phyloP scores from a whole-genome alignment of 1,140 invertebrate genomes.

The Tigriopus japonicus region DNA sequence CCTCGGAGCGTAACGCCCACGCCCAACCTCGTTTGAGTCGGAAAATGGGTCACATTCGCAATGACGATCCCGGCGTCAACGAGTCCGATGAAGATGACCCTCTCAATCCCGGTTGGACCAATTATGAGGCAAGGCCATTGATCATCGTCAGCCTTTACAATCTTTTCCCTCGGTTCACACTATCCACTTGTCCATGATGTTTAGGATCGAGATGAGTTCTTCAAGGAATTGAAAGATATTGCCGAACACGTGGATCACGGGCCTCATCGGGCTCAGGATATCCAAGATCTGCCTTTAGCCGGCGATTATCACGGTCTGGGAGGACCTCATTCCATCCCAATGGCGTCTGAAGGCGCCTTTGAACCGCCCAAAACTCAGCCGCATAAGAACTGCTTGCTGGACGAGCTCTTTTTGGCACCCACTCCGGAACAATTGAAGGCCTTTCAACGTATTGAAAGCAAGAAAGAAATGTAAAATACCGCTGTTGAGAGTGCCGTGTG shows the following conservation, averaged over 20 bases:
- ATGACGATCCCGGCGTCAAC: not conserved
- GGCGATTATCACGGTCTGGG: slow-evolving; percentile 6
- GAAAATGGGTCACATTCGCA: not conserved
- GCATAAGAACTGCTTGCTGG: not conserved
- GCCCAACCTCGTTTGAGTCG: slow-evolving; percentile 18
- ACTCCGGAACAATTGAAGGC: not conserved
- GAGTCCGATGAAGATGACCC: not conserved
- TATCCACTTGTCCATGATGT: not conserved
- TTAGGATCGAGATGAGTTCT: too few relatives aligned
- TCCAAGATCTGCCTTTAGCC: not conserved
- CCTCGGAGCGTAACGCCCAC: slow-evolving; percentile 19
- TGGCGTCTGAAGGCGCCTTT: not conserved
- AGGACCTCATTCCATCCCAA: slow-evolving; percentile 1
- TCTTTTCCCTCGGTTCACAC: not conserved
- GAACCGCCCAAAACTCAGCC: not conserved
- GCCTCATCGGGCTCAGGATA: not conserved
- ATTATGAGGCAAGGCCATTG: too few relatives aligned
- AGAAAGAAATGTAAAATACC: not conserved
- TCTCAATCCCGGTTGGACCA: not conserved
- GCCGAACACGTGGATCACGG: not conserved
- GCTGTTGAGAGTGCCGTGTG: too few relatives aligned
- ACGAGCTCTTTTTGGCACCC: slow-evolving; percentile 5
- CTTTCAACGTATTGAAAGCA: not conserved
- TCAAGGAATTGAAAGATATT: not conserved
- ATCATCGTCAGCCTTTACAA: not conserved